A percentile compares a stretch with the other conserved stretches of the same genome.
Evolutionary conservation across 1,140 invertebrate species (phyloP).

Genomic region (Dreissena polymorpha): DNA sequence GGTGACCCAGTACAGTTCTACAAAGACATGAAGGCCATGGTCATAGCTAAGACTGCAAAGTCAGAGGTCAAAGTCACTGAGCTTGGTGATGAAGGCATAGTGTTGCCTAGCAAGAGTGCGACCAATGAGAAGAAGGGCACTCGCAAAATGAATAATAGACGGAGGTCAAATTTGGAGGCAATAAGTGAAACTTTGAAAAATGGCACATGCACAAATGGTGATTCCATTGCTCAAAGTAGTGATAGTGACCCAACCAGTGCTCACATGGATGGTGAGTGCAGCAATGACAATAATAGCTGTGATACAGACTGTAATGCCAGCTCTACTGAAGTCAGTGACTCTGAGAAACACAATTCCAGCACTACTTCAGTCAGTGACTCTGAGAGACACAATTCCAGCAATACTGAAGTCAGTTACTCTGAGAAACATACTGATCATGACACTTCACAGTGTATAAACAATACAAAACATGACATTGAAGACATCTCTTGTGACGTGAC

Average conservation of each 20-base stretch:
- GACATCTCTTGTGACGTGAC: too few relatives aligned
- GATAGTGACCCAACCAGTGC: background rate
- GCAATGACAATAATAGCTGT: too few relatives aligned
- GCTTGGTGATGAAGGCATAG: too few relatives aligned
- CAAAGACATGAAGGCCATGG: conserved; percentile 47
- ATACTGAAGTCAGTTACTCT: too few relatives aligned
- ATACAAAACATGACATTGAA: too few relatives aligned
- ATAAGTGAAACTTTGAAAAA: background rate
- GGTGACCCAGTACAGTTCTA: conserved; percentile 71
- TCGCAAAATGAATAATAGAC: background rate
- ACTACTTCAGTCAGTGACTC: too few relatives aligned
- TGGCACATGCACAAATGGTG: background rate
- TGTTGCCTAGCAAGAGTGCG: background rate
- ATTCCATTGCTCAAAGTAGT: background rate
- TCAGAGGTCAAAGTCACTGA: background rate
- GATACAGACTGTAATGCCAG: too few relatives aligned
- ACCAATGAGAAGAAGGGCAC: background rate
- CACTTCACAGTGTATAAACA: too few relatives aligned
- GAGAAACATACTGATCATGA: too few relatives aligned
- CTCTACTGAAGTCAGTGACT: too few relatives aligned
- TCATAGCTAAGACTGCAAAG: conserved; percentile 41
- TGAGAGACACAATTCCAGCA: too few relatives aligned
- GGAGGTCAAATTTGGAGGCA: background rate
- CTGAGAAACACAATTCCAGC: too few relatives aligned
- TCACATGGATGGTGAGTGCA: background rate